Conservation (phyloP, 2,888 invertebrate genomes). For the Ormyrus labotus region DNA sequence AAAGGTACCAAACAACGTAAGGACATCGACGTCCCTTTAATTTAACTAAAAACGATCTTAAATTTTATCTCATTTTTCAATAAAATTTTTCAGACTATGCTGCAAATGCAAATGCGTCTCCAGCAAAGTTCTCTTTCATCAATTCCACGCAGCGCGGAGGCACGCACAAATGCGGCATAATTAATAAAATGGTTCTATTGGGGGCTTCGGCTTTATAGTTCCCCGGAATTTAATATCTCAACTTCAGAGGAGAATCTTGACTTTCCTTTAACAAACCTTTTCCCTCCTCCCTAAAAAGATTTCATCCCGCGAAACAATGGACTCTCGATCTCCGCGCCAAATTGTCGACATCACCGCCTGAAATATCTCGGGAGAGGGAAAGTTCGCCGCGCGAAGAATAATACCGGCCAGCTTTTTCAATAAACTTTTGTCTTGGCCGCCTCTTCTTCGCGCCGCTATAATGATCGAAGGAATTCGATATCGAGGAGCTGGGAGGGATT, state of each 20-base stretch:
- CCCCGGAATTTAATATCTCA: not conserved
- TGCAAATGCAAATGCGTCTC: too few relatives aligned
- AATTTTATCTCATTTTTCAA: too few relatives aligned
- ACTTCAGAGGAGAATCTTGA: not conserved
- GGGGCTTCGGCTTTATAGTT: too few relatives aligned
- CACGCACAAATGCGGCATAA: too few relatives aligned
- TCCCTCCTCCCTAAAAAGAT: not conserved
- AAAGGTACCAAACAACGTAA: too few relatives aligned
- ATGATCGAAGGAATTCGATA: not conserved
- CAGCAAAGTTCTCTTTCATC: too few relatives aligned
- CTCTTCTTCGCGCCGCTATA: not conserved
- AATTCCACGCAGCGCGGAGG: too few relatives aligned
- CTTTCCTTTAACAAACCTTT: not conserved
- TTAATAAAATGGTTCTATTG: too few relatives aligned
- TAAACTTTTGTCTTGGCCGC: slow-evolving; percentile 1
- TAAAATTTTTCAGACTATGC: too few relatives aligned
- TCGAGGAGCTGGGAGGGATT: too few relatives aligned
- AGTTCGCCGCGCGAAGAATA: not conserved
- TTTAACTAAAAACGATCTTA: too few relatives aligned
- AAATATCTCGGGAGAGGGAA: not conserved
- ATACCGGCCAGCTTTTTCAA: not conserved
- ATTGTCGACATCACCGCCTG: not conserved
- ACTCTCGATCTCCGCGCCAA: not conserved
- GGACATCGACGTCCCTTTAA: too few relatives aligned
- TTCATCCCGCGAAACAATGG: not conserved